Percentiles rank a stretch among this genome's conserved stretches.
Conservation (phyloP, 2,113 vertebrate species). For the Percina caprodes region DNA sequence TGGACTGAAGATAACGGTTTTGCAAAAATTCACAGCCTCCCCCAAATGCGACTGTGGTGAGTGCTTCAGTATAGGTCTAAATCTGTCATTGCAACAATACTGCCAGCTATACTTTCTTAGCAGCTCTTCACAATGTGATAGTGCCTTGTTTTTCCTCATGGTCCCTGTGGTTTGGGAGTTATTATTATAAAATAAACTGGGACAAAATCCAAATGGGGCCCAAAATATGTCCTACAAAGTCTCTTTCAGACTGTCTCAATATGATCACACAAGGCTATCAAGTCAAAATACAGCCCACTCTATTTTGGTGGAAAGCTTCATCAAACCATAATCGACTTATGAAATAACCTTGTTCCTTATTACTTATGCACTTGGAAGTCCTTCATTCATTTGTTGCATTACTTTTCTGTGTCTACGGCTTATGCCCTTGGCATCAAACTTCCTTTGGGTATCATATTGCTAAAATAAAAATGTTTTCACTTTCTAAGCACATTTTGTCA, state of each 20-base stretch:
- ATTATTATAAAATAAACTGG: constrained; percentile 68
- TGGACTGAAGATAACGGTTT: constrained; percentile 38
- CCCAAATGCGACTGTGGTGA: constrained; percentile 28
- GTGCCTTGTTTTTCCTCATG: constrained; percentile 32
- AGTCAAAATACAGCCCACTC: background rate
- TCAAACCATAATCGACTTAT: constrained; percentile 60
- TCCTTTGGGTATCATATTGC: constrained; percentile 12
- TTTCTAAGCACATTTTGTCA: constrained; percentile 19
- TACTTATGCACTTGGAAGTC: constrained; percentile 38
- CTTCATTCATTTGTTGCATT: constrained; percentile 39
- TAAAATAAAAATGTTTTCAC: constrained; percentile 28
- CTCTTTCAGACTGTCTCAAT: background rate
- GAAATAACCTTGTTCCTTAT: constrained; percentile 52
- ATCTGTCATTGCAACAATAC: constrained; percentile 47
- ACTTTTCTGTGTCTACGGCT: constrained; percentile 26
- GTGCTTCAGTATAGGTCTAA: constrained; percentile 46
- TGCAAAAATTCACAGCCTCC: constrained; percentile 42
- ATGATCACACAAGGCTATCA: background rate
- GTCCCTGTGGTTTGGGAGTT: constrained; percentile 56
- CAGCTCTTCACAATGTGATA: constrained; percentile 40
- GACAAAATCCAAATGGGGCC: constrained; percentile 50
- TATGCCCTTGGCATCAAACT: constrained; percentile 42
- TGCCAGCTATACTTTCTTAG: constrained; percentile 43
- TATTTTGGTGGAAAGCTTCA: constrained; percentile 41
- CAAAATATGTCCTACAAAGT: constrained; percentile 35